These are phyloP conservation scores for Loriculus beryllinus DNA, from an alignment of 2,797 vertebrate genomes.

Conservation along the genomic window DNA sequence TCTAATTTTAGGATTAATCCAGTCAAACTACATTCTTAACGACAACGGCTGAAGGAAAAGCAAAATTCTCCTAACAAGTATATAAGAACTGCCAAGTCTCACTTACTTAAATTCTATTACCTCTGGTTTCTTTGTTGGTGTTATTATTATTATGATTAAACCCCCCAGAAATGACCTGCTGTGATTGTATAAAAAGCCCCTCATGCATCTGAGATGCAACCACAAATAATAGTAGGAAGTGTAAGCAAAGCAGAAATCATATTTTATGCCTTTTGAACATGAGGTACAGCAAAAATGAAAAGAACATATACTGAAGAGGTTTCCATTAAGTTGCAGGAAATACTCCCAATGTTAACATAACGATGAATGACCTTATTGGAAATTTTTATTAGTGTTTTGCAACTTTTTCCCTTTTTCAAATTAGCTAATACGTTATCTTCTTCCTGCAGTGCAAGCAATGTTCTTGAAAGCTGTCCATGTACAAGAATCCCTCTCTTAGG, in stretches of 20 bases:
- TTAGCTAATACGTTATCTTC: not conserved
- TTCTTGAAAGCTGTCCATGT: not conserved
- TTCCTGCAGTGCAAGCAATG: not conserved
- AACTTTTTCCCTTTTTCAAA: not conserved
- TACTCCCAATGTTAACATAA: not conserved
- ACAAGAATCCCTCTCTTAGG: not conserved
- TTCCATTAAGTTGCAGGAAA: not conserved
- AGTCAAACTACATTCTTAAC: constrained; percentile 1
- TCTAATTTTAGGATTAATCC: not conserved
- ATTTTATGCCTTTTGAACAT: not conserved
- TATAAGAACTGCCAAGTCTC: not conserved
- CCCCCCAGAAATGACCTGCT: not conserved
- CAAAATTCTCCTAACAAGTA: not conserved
- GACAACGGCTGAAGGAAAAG: not conserved
- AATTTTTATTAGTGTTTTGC: not conserved
- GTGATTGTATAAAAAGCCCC: not conserved
- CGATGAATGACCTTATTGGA: not conserved
- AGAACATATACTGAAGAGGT: not conserved
- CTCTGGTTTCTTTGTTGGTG: not conserved
- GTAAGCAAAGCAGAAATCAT: not conserved
- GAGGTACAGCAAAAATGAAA: not conserved
- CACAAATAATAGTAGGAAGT: not conserved
- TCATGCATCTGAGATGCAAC: not conserved
- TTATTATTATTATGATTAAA: not conserved
- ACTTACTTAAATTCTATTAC: not conserved